These are phyloP conservation scores for Ridgeia piscesae DNA, from an alignment of 1,140 invertebrate species.

Conservation along the genomic window DNA sequence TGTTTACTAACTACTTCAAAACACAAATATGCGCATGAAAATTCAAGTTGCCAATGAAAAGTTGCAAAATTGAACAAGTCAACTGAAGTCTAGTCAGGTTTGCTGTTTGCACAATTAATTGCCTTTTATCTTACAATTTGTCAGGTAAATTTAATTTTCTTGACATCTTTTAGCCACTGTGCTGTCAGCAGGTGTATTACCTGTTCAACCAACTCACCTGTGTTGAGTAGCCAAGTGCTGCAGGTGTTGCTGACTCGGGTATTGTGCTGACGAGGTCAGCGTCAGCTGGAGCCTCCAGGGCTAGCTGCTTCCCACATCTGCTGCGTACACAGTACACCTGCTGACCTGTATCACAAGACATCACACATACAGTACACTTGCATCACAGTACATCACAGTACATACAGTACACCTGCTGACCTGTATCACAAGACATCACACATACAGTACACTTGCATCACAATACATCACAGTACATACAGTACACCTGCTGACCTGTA, in stretches of 20 bases:
- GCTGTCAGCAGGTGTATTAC: not conserved
- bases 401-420: not conserved
- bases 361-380: slow-evolving; percentile 92
- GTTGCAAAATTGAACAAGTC: no score
- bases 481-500: not conserved
- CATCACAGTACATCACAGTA: slow-evolving; percentile 69
- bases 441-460: not conserved
- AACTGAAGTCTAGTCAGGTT: no score
- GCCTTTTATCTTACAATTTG: no score
- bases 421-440: slow-evolving; percentile 50
- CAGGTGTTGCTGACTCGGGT: slow-evolving; percentile 94
- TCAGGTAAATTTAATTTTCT: no score
- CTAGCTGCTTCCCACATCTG: slow-evolving; percentile 88
- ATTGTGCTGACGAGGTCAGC: slow-evolving; percentile 95
- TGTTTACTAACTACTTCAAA: no score
- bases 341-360: slow-evolving; percentile 71
- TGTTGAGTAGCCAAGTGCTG: slow-evolving; percentile 87
- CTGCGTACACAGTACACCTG: slow-evolving; percentile 93
- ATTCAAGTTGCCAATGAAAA: no score
- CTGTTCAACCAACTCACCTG: slow-evolving; percentile 63
- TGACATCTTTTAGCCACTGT: not conserved
- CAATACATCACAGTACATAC: no score
- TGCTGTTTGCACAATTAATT: no score
- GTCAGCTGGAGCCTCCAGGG: slow-evolving; percentile 83
- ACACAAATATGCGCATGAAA: no score